phyloP scores from a whole-genome alignment of 2,888 invertebrate species.

The Hypercompe scribonia region DNA sequence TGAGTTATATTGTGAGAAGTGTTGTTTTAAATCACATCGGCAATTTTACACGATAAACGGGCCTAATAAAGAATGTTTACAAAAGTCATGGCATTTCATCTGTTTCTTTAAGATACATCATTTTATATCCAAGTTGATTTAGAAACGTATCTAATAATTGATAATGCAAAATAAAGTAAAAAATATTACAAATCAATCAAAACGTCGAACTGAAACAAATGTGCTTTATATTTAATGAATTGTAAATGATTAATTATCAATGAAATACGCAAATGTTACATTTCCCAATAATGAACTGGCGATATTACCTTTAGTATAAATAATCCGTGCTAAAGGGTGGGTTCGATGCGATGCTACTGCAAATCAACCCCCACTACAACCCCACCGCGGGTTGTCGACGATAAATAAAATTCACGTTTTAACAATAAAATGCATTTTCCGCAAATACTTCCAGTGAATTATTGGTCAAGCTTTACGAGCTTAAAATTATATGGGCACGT shows the following conservation, averaged over 20 bases:
- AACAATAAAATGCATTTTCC: slow-evolving; percentile 87
- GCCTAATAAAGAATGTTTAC: slow-evolving; percentile 45
- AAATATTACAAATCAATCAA: slow-evolving; percentile 36
- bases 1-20: slow-evolving; percentile 74
- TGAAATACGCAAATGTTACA: slow-evolving; percentile 83
- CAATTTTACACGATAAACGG: slow-evolving; percentile 57
- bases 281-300: slow-evolving; percentile 85
- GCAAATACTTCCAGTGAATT: slow-evolving; percentile 86
- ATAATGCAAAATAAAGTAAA: slow-evolving; percentile 9
- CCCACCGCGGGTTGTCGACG: slow-evolving; percentile 80
- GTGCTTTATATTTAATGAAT: slow-evolving; percentile 78
- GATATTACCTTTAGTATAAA: slow-evolving; percentile 86
- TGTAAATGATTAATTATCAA: slow-evolving; percentile 79
- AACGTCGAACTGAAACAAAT: slow-evolving; percentile 39
- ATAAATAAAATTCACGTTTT: slow-evolving; percentile 87
- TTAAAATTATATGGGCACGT: slow-evolving; percentile 86
- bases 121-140: neutral
- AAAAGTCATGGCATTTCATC: neutral
- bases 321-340: slow-evolving; percentile 85
- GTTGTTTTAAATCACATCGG: slow-evolving; percentile 69
- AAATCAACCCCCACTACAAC: slow-evolving; percentile 80
- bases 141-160: neutral
- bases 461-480: slow-evolving; percentile 85
- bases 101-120: neutral
- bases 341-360: slow-evolving; percentile 83